phyloP scores from a whole-genome alignment of 1,140 invertebrate species.

The Tetragonula clypearis region DNA sequence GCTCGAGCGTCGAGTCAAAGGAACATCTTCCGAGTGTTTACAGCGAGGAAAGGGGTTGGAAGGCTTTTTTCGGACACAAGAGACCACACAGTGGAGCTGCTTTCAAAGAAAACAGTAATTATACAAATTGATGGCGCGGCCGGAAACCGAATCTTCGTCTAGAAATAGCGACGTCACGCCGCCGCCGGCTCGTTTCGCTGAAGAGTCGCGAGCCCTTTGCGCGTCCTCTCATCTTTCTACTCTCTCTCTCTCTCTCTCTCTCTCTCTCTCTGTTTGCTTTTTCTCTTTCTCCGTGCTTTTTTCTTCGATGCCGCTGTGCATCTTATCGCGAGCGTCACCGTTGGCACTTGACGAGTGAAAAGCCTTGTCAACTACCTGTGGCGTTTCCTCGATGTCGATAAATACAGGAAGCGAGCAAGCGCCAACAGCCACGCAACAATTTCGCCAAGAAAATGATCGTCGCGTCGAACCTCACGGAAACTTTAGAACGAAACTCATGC shows the following conservation, averaged over 20 bases:
- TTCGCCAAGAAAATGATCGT: neutral
- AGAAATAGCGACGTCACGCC: conserved; percentile 66
- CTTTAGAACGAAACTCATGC: neutral
- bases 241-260: neutral
- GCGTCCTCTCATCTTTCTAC: neutral
- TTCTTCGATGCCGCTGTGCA: neutral
- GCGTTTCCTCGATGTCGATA: neutral
- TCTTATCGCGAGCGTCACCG: conserved; percentile 7
- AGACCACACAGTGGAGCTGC: conserved; percentile 47
- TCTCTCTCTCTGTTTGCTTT: conserved; percentile 6
- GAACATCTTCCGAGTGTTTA: neutral
- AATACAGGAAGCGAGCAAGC: neutral
- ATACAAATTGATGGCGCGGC: conserved; percentile 61
- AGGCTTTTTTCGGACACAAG: conserved; percentile 20
- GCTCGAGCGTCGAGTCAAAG: neutral
- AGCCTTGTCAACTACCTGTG: conserved; percentile 30
- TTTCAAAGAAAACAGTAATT: conserved; percentile 70
- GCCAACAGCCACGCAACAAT: neutral
- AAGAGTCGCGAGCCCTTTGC: conserved; percentile 58
- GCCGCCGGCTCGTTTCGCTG: conserved; percentile 18
- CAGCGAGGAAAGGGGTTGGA: neutral
- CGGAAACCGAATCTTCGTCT: conserved; percentile 69
- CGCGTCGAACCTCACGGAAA: neutral
- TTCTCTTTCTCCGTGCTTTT: neutral
- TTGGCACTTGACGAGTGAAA: conserved; percentile 14